These are phyloP conservation scores for Ianthella basta DNA, from an alignment of 37 sponge, comb jelly and placozoan species.

Conservation along the genomic window DNA sequence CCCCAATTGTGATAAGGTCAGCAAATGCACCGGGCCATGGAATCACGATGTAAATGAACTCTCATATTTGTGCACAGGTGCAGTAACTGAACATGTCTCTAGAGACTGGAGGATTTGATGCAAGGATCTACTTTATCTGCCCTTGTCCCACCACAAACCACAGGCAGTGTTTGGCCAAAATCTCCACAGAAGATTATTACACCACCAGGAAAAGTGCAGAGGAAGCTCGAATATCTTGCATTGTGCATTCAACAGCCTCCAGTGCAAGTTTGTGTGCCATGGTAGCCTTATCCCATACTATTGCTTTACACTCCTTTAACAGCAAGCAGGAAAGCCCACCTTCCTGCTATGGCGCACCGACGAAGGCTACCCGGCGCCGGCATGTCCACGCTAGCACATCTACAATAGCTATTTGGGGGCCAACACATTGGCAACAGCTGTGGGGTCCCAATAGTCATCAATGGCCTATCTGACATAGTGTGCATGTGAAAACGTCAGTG, in stretches of 20 bases:
- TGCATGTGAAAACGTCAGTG: too few relatives aligned
- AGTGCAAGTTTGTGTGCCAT: constrained; percentile 50
- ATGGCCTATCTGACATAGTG: too few relatives aligned
- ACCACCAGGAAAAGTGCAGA: not conserved
- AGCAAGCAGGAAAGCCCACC: too few relatives aligned
- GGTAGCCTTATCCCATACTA: constrained; percentile 55
- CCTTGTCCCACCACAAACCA: constrained; percentile 20
- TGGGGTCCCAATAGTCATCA: too few relatives aligned
- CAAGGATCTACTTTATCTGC: constrained; percentile 44
- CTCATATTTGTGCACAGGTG: constrained; percentile 40
- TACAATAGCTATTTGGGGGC: too few relatives aligned
- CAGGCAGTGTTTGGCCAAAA: constrained; percentile 46
- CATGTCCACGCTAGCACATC: too few relatives aligned
- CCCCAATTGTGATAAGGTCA: not conserved
- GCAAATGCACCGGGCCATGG: constrained; percentile 28
- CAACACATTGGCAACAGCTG: too few relatives aligned
- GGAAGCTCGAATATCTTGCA: constrained; percentile 4
- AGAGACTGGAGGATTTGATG: constrained; percentile 21
- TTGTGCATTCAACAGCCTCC: constrained; percentile 38
- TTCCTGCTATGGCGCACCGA: too few relatives aligned
- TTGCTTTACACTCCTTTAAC: not conserved
- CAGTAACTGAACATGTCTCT: constrained; percentile 9
- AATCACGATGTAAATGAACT: constrained; percentile 29
- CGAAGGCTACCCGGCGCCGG: too few relatives aligned
- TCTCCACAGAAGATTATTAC: constrained; percentile 27